These are phyloP conservation scores for Peribatodes rhomboidaria DNA, from an alignment of 2,888 invertebrate species.

Conservation along the genomic window DNA sequence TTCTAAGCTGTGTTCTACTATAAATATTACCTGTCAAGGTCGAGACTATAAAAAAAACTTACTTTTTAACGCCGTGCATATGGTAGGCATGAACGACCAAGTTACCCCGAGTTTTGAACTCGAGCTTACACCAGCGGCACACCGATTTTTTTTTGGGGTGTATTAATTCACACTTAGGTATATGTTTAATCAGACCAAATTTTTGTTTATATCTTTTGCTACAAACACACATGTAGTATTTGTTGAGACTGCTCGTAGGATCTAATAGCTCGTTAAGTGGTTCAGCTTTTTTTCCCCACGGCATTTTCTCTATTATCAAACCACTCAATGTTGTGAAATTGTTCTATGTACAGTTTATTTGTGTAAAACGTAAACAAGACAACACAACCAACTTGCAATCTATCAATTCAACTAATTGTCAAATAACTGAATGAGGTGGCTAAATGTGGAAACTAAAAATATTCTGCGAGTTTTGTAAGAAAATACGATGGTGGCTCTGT, in stretches of 20 bases:
- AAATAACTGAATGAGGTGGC: too few species aligned
- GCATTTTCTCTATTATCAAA: slow-evolving; percentile 1
- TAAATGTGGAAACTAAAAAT: too few species aligned
- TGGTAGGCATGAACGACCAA: slow-evolving; percentile 47
- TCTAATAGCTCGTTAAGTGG: slow-evolving; percentile 19
- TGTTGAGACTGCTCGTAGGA: slow-evolving; percentile 46
- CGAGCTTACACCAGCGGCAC: slow-evolving; percentile 55
- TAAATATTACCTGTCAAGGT: neutral
- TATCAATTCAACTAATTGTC: too few species aligned
- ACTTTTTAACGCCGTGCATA: slow-evolving; percentile 53
- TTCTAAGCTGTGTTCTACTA: too few species aligned
- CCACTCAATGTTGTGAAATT: neutral
- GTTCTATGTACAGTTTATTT: too few species aligned
- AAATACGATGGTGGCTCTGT: too few species aligned
- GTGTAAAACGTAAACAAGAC: too few species aligned
- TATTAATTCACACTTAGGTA: neutral
- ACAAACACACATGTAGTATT: slow-evolving; percentile 41
- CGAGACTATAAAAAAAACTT: slow-evolving; percentile 14
- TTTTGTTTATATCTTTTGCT: slow-evolving; percentile 35
- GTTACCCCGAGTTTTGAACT: slow-evolving; percentile 55
- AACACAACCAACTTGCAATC: too few species aligned
- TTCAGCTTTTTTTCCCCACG: neutral
- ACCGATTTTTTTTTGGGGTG: neutral
- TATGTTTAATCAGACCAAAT: neutral
- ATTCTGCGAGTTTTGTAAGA: too few species aligned